Percentiles rank a stretch among this genome's conserved stretches.
These are phyloP conservation scores for Nyctalus aviator DNA, from an alignment of 2,797 vertebrate genomes.

Conservation along the genomic window DNA sequence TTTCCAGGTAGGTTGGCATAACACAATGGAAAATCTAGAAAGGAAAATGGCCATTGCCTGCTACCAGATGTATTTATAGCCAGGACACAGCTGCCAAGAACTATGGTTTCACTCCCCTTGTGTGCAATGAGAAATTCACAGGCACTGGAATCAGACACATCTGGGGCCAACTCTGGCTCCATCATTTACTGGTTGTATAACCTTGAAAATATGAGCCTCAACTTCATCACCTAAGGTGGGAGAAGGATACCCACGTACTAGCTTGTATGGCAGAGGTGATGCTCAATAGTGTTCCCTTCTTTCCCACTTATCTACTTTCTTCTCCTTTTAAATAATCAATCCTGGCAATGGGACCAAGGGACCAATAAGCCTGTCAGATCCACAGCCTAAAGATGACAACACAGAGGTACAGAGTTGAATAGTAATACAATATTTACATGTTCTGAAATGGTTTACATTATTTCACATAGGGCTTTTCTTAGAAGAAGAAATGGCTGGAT, in stretches of 20 bases:
- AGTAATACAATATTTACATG: constrained; percentile 11
- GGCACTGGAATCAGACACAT: not conserved
- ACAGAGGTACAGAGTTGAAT: not conserved
- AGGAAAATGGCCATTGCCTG: not conserved
- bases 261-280: not conserved
- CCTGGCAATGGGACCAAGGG: too few relatives aligned
- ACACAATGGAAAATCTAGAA: not conserved
- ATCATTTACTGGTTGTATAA: not conserved
- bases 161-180: not conserved
- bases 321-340: not conserved
- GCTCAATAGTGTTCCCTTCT: not conserved
- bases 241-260: not conserved
- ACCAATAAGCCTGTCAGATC: not conserved
- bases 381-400: constrained; percentile 1
- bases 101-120: not conserved
- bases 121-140: not conserved
- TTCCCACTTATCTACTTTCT: not conserved
- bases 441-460: constrained; percentile 55
- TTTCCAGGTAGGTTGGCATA: not conserved
- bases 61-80: not conserved
- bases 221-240: constrained; percentile 7
- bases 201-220: not conserved
- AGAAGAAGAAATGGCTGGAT: constrained; percentile 20
- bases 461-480: constrained; percentile 36
- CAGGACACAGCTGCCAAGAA: not conserved